Evolutionary conservation across 2,888 invertebrate genomes (phyloP).

Genomic region (Hemaris fuciformis): DNA sequence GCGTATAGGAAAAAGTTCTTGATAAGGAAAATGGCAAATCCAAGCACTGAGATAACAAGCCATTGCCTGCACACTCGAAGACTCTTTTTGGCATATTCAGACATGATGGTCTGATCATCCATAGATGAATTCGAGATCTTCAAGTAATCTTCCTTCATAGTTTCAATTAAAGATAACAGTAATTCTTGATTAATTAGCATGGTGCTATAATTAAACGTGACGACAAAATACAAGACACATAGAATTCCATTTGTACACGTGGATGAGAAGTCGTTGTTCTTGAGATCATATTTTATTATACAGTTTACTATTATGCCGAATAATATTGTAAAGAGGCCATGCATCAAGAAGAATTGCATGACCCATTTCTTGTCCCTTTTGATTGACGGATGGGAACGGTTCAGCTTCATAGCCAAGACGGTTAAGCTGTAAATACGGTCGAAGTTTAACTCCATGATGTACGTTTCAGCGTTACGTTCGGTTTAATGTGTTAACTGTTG

Average conservation of each 20-base stretch:
- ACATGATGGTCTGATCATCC: slow-evolving; percentile 14
- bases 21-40: neutral
- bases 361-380: neutral
- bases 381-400: neutral
- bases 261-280: neutral
- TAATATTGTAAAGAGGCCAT: neutral
- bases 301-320: neutral
- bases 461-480: neutral
- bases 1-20: slow-evolving; percentile 16
- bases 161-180: slow-evolving; percentile 12
- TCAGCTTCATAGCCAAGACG: neutral
- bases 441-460: neutral
- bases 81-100: slow-evolving; percentile 14
- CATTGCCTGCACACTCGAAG: slow-evolving; percentile 11
- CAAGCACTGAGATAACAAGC: neutral
- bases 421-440: neutral
- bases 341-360: neutral
- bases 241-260: slow-evolving; percentile 12
- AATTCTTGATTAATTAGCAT: slow-evolving; percentile 1
- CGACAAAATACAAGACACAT: slow-evolving; percentile 3
- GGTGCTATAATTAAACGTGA: slow-evolving; percentile 13
- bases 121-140: neutral
- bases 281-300: neutral
- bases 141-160: slow-evolving; percentile 17
- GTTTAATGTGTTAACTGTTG: neutral